Conservation (phyloP, 1,140 invertebrate genomes). For the Amyelois transitella region DNA sequence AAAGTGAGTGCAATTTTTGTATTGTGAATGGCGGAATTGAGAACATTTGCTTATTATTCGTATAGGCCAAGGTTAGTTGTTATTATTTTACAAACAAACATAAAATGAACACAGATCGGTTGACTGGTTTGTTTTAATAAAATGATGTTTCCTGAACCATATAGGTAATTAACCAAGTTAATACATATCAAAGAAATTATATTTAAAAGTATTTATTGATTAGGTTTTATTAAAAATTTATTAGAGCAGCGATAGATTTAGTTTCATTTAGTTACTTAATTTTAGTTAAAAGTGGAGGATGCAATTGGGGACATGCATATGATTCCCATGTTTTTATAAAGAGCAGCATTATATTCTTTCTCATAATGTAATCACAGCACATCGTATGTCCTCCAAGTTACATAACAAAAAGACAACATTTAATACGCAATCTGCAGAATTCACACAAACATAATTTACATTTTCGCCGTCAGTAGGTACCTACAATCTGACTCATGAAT, state of each 20-base stretch:
- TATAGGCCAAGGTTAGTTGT: slow-evolving; percentile 39
- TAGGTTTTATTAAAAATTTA: too few relatives aligned
- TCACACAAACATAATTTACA: neutral
- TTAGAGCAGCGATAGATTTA: too few relatives aligned
- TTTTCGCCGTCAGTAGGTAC: neutral
- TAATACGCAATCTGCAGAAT: neutral
- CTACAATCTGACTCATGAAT: too few relatives aligned
- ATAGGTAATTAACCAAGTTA: too few relatives aligned
- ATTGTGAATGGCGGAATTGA: slow-evolving; percentile 58
- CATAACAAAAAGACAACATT: neutral
- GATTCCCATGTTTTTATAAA: too few relatives aligned
- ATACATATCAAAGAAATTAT: too few relatives aligned
- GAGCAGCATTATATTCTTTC: neutral
- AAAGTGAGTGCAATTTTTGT: slow-evolving; percentile 32
- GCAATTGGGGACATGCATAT: too few relatives aligned
- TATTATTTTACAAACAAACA: slow-evolving; percentile 20
- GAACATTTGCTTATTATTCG: slow-evolving; percentile 23
- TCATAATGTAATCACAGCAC: neutral
- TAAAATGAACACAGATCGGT: neutral
- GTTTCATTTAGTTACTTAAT: too few relatives aligned
- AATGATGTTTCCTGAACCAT: too few relatives aligned
- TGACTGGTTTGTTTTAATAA: neutral
- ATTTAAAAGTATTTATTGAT: too few relatives aligned
- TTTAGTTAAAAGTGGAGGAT: too few relatives aligned
- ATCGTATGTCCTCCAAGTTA: neutral